These are phyloP conservation scores for Troglohyphantes excavatus DNA, from an alignment of 2,888 invertebrate genomes.

Conservation along the genomic window DNA sequence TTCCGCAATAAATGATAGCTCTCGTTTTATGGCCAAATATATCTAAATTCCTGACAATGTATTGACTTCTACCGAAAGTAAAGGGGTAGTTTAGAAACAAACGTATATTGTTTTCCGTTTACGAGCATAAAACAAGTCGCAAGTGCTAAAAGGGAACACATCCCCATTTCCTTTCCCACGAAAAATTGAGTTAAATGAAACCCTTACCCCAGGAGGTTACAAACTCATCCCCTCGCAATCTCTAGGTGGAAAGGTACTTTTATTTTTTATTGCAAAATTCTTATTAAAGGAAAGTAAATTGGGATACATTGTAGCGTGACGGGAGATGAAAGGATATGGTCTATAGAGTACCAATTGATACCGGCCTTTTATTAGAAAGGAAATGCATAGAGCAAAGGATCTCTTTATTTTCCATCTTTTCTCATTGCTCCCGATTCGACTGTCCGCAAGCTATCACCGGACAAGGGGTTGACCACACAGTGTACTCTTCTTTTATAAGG, in stretches of 20 bases:
- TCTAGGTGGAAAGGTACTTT: not conserved
- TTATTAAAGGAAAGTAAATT: no score
- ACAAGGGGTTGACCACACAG: not conserved
- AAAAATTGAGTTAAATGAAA: slow-evolving; percentile 1
- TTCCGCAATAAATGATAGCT: not conserved
- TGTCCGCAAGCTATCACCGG: not conserved
- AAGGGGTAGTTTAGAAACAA: not conserved
- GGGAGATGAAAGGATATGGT: no score
- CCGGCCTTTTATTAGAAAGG: not conserved
- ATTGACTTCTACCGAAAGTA: not conserved
- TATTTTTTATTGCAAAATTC: no score
- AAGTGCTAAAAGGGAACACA: not conserved
- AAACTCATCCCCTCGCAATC: not conserved
- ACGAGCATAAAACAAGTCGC: slow-evolving; percentile 1
- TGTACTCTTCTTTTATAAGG: not conserved
- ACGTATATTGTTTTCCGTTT: not conserved
- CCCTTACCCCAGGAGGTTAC: not conserved
- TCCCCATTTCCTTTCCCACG: not conserved
- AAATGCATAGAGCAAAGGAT: not conserved
- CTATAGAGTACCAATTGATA: no score
- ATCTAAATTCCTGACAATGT: not conserved
- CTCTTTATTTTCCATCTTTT: no score
- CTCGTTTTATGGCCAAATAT: not conserved
- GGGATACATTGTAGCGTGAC: no score
- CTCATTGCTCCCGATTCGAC: not conserved